Evolutionary conservation across 2,113 vertebrate genomes (phyloP), one percentile per base, ranked within the genome.

Genomic region (Callopanchax toddi): DNA sequence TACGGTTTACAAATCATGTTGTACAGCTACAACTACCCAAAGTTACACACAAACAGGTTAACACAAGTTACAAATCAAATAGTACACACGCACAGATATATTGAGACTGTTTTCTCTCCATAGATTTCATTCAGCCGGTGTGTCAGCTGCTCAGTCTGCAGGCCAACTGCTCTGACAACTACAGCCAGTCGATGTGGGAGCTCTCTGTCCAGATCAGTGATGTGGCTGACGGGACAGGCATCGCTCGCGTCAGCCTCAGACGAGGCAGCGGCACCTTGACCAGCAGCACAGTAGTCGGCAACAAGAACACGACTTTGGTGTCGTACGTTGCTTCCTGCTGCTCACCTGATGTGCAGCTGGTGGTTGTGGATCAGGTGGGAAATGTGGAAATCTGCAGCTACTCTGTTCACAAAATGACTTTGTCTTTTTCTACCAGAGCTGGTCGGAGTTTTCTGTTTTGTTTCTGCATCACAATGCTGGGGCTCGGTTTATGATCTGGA

Each of bases 301-400:
- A 67, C 1, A 1, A 32, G 11, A 76, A 82, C 36, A 16, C 56
- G 8, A 87, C 50, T 0, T 16, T 83, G 49, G 88, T 78, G 15
- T 55, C 58, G 44, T 92, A 91, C 75, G 80, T 17, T 1, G 71
- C 85, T 0, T 85, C 85, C n/a, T 92, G 90, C 63, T 87, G 82
- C 21, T 69, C 74, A 0, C 69, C 76, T 8, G 55, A 82, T 0
- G 37, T 89, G 52, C 78, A 86, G 78, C 54, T 92, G 32, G 36
- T 71, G 70, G 83, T 45, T 26, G 87, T 89, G 39, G 91, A 92
- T 26, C 53, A 16, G 1, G 88, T 82, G 25, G 90, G 89, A 20
- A 91, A 92, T 1, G 76, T 75, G 0, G 85, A 18, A 10, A 18
- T 23, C 11, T 62, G 60, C 16, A 61, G 45, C n/a, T 61, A 40